phyloP scores from a whole-genome alignment of 2,888 invertebrate genomes.

The Chloroclysta siterata region DNA sequence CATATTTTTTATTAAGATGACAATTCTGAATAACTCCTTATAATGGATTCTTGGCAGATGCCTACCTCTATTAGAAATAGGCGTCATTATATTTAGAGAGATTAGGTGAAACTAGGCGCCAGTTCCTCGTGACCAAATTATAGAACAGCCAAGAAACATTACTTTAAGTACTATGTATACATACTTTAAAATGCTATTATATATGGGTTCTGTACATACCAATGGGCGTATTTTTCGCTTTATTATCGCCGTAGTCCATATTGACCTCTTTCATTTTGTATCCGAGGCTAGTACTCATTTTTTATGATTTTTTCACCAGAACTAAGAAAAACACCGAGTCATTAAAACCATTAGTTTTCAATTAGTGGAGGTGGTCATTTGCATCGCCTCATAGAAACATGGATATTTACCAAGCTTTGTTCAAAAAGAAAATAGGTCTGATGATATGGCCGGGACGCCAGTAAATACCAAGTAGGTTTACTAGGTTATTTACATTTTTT shows the following conservation, averaged over 20 bases:
- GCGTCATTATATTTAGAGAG: too few relatives aligned
- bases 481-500: constrained; percentile 14
- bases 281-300: constrained; percentile 67
- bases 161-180: too few relatives aligned
- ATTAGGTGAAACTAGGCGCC: too few relatives aligned
- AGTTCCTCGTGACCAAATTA: too few relatives aligned
- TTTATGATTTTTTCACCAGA: constrained; percentile 13
- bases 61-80: too few relatives aligned
- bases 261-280: constrained; percentile 71
- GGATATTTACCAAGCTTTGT: constrained; percentile 10
- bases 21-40: too few relatives aligned
- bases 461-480: constrained; percentile 15
- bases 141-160: too few relatives aligned
- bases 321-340: constrained; percentile 23
- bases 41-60: too few relatives aligned
- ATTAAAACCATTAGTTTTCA: neutral
- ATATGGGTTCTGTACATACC: constrained; percentile 54
- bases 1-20: too few relatives aligned
- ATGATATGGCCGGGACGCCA: constrained; percentile 34
- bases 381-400: constrained; percentile 6
- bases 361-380: neutral
- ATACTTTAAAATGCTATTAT: too few relatives aligned
- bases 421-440: constrained; percentile 12
- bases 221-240: constrained; percentile 73
- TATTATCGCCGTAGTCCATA: constrained; percentile 62